Evolutionary conservation across 64 coral and sea anemone species (phyloP), one percentile per base, ranked within the genome.

Genomic region (Exaiptasia diaphana): DNA sequence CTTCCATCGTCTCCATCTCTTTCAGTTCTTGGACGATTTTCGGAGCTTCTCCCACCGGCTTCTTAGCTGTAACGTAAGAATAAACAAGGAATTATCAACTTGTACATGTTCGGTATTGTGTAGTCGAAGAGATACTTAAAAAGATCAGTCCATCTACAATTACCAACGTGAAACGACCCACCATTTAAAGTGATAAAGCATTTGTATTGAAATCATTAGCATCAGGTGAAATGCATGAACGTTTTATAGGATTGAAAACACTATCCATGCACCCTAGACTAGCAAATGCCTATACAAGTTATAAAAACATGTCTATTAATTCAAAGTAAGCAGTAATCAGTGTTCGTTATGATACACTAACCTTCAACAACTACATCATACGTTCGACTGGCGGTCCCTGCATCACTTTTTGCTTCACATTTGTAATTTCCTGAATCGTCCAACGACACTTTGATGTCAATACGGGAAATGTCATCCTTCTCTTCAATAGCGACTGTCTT

Each of bases 341-440:
- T n/a, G n/a, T n/a, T n/a, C n/a, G n/a, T n/a, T 54, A 54, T 17
- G 17, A 23, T n/a, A 67, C 38, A 42, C 32, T 70, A 62, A 86
- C 83, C 83, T 86, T 57, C 40, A 25, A 86, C 34, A 11, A 71
- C 57, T 11, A 87, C 84, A 52, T 77, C 52, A 21, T 63, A 34
- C 12, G 44, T 28, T 36, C 57, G 65, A 11, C 58, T 58, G 11
- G 64, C 24, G 40, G 77, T 54, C 18, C 93, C 93, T 18, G 68
- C 82, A 32, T 96, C 78, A 53, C 85, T 90, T 4, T 38, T 90
- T 5, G 75, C 82, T 14, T 76, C 78, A 64, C 88, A 86, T 21
- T 68, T 76, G 61, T 96, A 96, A 41, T 64, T 41, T 13, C 93
- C 93, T 50, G 85, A 74, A 69, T 96, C 93, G 4, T 82, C 60